These are phyloP conservation scores for Cephalophus harveyi DNA, from an alignment of 2,113 vertebrate species.

Conservation along the genomic window DNA sequence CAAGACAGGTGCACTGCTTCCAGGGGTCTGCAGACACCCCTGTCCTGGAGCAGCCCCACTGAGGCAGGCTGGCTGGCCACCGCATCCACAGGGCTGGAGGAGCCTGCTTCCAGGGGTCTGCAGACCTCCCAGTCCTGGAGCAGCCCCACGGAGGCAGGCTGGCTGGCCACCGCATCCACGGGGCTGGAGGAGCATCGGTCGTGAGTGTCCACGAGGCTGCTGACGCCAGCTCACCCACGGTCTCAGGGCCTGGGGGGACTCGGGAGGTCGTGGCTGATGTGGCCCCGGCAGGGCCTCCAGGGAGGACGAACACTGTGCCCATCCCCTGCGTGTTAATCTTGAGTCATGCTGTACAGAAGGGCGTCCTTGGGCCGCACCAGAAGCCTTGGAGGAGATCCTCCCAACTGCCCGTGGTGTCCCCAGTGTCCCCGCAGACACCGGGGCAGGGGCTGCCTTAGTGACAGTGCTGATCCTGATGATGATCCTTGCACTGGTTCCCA, in stretches of 20 bases:
- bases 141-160: neutral
- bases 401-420: neutral
- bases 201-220: accelerated
- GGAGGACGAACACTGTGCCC: neutral
- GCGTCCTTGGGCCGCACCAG: neutral
- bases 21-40: neutral
- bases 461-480: neutral
- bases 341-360: neutral
- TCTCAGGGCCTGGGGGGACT: neutral
- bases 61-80: neutral
- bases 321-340: neutral
- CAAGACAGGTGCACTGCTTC: accelerated
- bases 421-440: neutral
- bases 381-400: neutral
- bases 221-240: accelerated
- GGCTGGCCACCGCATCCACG: accelerated
- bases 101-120: too few relatives aligned
- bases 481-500: accelerated
- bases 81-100: neutral
- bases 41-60: neutral
- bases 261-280: neutral
- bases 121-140: neutral
- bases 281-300: neutral
- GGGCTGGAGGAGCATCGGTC: neutral
- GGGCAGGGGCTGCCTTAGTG: accelerated